Evolutionary conservation across 2,888 invertebrate species (phyloP).

Genomic region (Oconnorella tubifera): DNA sequence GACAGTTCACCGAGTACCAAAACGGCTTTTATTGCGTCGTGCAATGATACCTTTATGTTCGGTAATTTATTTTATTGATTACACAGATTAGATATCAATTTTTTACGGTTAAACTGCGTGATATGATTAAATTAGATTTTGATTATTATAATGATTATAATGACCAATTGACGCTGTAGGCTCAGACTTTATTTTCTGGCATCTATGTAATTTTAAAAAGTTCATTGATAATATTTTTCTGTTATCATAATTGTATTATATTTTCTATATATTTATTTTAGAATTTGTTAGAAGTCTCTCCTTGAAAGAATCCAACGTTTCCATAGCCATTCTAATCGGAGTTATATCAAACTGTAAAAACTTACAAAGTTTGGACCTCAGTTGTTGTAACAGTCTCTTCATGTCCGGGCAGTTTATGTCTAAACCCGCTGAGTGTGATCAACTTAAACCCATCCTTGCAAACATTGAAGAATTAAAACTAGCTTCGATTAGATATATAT

Average conservation of each 20-base stretch:
- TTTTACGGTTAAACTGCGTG: no score
- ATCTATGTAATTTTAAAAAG: neutral
- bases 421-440: no score
- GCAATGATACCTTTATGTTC: slow-evolving; percentile 32
- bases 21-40: neutral
- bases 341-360: slow-evolving; percentile 52
- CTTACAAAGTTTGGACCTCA: slow-evolving; percentile 64
- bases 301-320: slow-evolving; percentile 47
- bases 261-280: neutral
- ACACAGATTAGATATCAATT: no score
- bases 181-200: neutral
- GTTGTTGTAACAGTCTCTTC: slow-evolving; percentile 68
- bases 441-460: slow-evolving; percentile 31
- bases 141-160: no score
- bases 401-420: slow-evolving; percentile 69
- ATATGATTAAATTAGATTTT: no score
- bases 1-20: slow-evolving; percentile 36
- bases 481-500: slow-evolving; percentile 68
- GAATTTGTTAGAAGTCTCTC: slow-evolving; percentile 42
- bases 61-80: neutral
- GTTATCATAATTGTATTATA: neutral
- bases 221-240: neutral
- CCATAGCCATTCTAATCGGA: slow-evolving; percentile 44
- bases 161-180: no score
- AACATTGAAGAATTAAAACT: slow-evolving; percentile 64